These are phyloP conservation scores for Palythoa grandiflora DNA, from an alignment of 92 coral and sea anemone genomes.

Conservation along the genomic window DNA sequence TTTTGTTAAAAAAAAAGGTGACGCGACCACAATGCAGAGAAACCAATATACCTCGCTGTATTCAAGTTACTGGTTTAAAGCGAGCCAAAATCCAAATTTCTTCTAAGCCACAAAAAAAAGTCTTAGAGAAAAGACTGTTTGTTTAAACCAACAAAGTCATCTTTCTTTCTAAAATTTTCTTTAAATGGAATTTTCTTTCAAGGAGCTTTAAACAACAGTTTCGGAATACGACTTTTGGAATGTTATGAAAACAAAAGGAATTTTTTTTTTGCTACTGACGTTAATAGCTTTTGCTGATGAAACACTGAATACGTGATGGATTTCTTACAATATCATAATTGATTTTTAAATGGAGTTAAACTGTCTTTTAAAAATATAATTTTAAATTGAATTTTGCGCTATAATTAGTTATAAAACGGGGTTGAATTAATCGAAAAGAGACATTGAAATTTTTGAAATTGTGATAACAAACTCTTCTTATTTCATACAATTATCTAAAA, in stretches of 20 bases:
- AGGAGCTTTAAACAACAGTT: not conserved
- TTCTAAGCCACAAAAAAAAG: not conserved
- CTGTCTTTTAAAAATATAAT: too few species aligned
- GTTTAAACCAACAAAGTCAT: not conserved
- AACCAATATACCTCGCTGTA: not conserved
- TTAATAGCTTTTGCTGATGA: not conserved
- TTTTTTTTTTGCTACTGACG: not conserved
- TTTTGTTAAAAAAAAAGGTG: conserved; percentile 2
- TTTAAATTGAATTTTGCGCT: too few species aligned
- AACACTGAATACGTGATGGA: not conserved
- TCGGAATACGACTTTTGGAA: not conserved
- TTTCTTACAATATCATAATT: too few species aligned
- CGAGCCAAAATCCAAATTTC: not conserved
- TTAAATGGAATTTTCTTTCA: not conserved
- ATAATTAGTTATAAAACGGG: not conserved
- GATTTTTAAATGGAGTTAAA: too few species aligned
- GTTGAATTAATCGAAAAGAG: not conserved
- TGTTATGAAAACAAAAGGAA: not conserved
- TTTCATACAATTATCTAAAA: not conserved
- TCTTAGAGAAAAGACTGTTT: not conserved
- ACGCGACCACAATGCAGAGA: not conserved
- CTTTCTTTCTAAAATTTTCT: not conserved
- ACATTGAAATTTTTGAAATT: not conserved
- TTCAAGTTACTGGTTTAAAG: not conserved
- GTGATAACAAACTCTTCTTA: not conserved